phyloP scores from a whole-genome alignment of 2,888 invertebrate genomes.

The Cerceris ruficornis region DNA sequence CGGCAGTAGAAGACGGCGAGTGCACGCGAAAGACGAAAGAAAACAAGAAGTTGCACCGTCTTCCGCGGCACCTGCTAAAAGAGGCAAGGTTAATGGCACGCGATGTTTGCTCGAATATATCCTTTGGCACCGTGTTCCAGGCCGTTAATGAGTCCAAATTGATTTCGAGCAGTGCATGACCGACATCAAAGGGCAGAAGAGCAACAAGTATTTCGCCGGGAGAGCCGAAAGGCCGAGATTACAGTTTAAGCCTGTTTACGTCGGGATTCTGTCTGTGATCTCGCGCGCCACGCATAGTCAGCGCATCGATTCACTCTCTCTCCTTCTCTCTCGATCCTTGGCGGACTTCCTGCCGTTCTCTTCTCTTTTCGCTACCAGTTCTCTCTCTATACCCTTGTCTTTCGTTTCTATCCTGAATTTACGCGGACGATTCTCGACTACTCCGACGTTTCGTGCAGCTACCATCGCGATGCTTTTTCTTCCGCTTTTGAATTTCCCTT shows the following conservation, averaged over 20 bases:
- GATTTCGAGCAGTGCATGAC: slow-evolving; percentile 63
- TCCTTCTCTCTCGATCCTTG: not conserved
- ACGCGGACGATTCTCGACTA: not conserved
- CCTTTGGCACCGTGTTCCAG: slow-evolving; percentile 58
- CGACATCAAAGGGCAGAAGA: slow-evolving; percentile 62
- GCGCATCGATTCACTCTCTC: slow-evolving; percentile 53
- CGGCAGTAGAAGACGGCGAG: slow-evolving; percentile 25
- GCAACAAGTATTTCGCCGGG: slow-evolving; percentile 62
- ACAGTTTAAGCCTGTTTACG: slow-evolving; percentile 71
- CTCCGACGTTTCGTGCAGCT: too few relatives aligned
- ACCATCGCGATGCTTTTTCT: not conserved
- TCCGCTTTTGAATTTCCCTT: too few relatives aligned
- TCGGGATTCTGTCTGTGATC: slow-evolving; percentile 68
- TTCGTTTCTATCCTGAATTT: slow-evolving; percentile 3
- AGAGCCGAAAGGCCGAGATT: slow-evolving; percentile 64
- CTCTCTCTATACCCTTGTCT: slow-evolving; percentile 36
- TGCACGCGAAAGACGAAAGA: slow-evolving; percentile 10
- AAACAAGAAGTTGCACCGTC: not conserved
- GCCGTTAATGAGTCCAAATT: slow-evolving; percentile 66
- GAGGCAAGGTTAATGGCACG: slow-evolving; percentile 57
- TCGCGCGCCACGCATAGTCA: slow-evolving; percentile 66
- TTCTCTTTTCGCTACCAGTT: slow-evolving; percentile 10
- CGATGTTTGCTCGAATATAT: slow-evolving; percentile 57
- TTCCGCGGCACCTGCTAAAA: slow-evolving; percentile 52
- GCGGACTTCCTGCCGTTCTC: not conserved